Evolutionary conservation across 2,113 vertebrate genomes (phyloP).

Genomic region (Dryoscopus gambensis): DNA sequence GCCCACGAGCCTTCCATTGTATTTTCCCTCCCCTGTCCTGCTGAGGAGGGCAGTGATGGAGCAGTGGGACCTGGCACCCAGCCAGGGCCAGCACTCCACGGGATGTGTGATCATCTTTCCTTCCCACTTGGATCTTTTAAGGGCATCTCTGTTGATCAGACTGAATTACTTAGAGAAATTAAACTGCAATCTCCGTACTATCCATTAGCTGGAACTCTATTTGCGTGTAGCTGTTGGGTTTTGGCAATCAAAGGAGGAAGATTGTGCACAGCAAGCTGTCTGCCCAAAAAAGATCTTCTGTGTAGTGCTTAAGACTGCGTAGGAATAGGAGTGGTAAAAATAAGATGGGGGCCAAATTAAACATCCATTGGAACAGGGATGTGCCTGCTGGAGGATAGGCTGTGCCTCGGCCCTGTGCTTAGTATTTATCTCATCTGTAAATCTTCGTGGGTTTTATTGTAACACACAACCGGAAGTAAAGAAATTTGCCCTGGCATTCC

Average conservation of each 20-base stretch:
- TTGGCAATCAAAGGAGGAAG: slow-evolving; percentile 26
- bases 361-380: not conserved
- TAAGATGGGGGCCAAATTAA: not conserved
- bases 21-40: not conserved
- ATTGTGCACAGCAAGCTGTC: not conserved
- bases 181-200: not conserved
- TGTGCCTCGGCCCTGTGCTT: not conserved
- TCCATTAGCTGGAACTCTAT: slow-evolving; percentile 41
- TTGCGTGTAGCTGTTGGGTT: slow-evolving; percentile 5
- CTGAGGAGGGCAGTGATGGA: not conserved
- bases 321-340: not conserved
- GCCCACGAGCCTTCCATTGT: rapidly evolving
- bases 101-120: not conserved
- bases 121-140: not conserved
- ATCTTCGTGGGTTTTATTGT: not conserved
- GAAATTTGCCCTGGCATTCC: not conserved
- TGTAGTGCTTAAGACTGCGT: not conserved
- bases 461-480: not conserved
- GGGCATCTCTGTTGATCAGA: not conserved
- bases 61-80: not conserved
- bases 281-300: slow-evolving; percentile 4
- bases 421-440: not conserved
- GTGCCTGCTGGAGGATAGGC: not conserved
- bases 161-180: slow-evolving; percentile 33
- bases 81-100: not conserved